These are phyloP conservation scores for Meandrusa payeni DNA, from an alignment of 2,888 invertebrate genomes.

Conservation along the genomic window DNA sequence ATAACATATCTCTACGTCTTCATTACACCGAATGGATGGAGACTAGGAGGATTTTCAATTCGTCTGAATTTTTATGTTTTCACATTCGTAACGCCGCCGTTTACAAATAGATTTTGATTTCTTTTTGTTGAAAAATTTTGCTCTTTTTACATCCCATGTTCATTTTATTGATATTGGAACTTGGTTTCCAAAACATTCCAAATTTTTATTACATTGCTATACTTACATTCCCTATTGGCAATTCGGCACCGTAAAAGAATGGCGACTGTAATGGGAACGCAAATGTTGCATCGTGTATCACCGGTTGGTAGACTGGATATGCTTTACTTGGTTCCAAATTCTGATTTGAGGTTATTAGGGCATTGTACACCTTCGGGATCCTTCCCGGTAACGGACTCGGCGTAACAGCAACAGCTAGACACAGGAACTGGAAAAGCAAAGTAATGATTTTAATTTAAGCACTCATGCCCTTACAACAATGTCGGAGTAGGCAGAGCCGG, in stretches of 20 bases:
- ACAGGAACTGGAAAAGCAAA: slow-evolving; percentile 51
- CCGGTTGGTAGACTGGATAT: slow-evolving; percentile 87
- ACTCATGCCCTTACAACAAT: too few species aligned
- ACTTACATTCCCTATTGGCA: slow-evolving; percentile 58
- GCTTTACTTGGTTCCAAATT: slow-evolving; percentile 88
- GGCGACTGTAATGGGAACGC: slow-evolving; percentile 66
- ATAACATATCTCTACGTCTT: too few species aligned
- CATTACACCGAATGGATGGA: too few species aligned
- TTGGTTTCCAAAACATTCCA: too few species aligned
- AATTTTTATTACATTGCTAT: not conserved
- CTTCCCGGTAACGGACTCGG: slow-evolving; percentile 75
- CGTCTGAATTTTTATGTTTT: too few species aligned
- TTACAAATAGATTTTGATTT: too few species aligned
- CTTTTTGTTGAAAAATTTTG: too few species aligned
- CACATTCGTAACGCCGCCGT: too few species aligned
- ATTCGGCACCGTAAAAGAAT: slow-evolving; percentile 56
- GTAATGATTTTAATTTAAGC: not conserved
- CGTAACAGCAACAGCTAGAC: slow-evolving; percentile 38
- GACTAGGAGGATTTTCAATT: too few species aligned
- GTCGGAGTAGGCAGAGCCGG: too few species aligned
- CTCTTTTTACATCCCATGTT: too few species aligned
- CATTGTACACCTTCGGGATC: slow-evolving; percentile 89
- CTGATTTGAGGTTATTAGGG: slow-evolving; percentile 88
- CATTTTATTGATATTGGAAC: too few species aligned
- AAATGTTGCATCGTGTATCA: slow-evolving; percentile 83